Percentiles rank a stretch among this genome's conserved stretches.
Evolutionary conservation across 2,797 vertebrate genomes (phyloP).

Genomic region (Gobionotothen gibberifrons): DNA sequence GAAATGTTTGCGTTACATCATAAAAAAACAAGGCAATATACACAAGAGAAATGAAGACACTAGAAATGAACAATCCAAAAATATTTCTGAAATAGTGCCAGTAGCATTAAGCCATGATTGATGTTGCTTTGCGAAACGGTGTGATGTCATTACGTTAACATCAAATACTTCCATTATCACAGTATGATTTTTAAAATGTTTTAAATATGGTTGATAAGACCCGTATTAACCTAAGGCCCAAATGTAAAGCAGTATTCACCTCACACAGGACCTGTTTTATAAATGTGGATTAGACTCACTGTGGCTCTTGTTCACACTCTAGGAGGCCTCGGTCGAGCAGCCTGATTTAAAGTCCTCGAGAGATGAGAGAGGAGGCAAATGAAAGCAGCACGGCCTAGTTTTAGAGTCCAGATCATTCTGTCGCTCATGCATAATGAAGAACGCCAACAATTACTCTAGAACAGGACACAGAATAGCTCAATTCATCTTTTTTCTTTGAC

Average conservation of each 20-base stretch:
- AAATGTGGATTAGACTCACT: neutral
- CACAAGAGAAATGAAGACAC: too few species aligned
- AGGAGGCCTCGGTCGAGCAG: constrained; percentile 9
- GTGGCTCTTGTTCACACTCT: neutral
- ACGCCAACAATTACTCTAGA: constrained; percentile 11
- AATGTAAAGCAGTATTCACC: neutral
- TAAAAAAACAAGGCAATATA: too few species aligned
- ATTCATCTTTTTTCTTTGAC: neutral
- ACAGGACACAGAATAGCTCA: neutral
- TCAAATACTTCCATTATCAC: too few species aligned
- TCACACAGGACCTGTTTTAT: neutral
- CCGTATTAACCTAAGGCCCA: too few species aligned
- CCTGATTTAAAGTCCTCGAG: constrained; percentile 44
- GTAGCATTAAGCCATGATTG: too few species aligned
- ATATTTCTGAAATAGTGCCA: too few species aligned
- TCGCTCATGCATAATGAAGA: constrained; percentile 63
- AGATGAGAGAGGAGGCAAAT: constrained; percentile 37
- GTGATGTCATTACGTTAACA: too few species aligned
- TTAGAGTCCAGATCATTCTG: constrained; percentile 57
- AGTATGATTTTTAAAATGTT: too few species aligned
- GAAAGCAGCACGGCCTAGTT: constrained; percentile 57
- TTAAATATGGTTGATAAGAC: too few species aligned
- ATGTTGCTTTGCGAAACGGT: too few species aligned
- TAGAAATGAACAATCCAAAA: too few species aligned
- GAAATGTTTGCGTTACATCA: too few species aligned